Evolutionary conservation across 1,140 invertebrate genomes (phyloP), one percentile per base, ranked within the genome.

Genomic region (Aphelinus atriplicis): DNA sequence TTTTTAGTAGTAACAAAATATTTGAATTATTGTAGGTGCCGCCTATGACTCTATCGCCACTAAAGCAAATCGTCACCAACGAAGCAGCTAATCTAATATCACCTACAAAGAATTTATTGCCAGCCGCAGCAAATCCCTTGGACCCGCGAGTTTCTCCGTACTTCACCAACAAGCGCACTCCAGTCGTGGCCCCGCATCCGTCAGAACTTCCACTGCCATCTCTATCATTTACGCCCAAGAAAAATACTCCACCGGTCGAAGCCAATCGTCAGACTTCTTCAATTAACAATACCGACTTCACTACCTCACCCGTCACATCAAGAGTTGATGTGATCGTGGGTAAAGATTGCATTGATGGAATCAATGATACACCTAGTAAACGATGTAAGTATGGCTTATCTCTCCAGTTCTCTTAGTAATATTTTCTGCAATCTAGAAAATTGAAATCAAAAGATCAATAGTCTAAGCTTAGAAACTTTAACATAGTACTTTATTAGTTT

Each of bases 131-230:
- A 3, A 88, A 88, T 82, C 87, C 86, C 48, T 76, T 87, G 43
- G 83, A 86, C 75, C 83, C 84, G n/a, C 80, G 81, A 3, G 84
- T 83, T 7, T 87, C 87, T 10, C 86, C 86, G 2, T 88, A 82
- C 48, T 87, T 80, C 69, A 73, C 79, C 0, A 77, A 78, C 3
- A 82, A 84, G 26, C 68, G 78, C 9, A 84, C 83, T 63, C 46
- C 81, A 1, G 85, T 88, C 3, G 75, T 86, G 45, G 85, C 87
- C 10, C 87, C 87, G 3, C 87, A 88, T 81, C 86, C 87, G 4
- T 88, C 87, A 0, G 86, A 86, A 73, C 70, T 88, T 46, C 87
- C 87, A 3, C 77, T 87, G 47, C 87, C 87, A 42, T 87, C 85
- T 0, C 71, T 88, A 63, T 82, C 84, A 0, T 66, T 87, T 2